A percentile compares a stretch with the other conserved stretches of the same genome.
Conservation (phyloP, 2,888 invertebrate species). For the Incurvaria masculella region DNA sequence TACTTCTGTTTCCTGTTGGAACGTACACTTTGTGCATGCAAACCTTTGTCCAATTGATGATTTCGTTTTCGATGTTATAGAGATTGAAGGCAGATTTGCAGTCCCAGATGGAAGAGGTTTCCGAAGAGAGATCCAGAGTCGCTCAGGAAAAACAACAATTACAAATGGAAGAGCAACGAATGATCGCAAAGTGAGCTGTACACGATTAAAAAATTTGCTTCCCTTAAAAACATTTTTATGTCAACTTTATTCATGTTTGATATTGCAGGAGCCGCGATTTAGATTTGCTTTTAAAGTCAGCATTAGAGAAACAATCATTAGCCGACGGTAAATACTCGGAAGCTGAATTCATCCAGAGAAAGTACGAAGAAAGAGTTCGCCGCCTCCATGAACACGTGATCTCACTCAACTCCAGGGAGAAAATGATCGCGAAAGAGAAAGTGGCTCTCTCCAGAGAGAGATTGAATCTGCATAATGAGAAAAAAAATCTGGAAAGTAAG, state of each 20-base stretch:
- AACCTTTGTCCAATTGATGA: background rate
- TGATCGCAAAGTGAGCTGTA: conserved; percentile 38
- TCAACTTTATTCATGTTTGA: too few species aligned
- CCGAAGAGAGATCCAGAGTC: conserved; percentile 38
- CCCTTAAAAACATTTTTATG: too few species aligned
- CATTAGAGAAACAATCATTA: conserved; percentile 57
- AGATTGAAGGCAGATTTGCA: conserved; percentile 44
- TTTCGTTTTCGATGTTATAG: conserved; percentile 22
- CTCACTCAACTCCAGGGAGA: conserved; percentile 53
- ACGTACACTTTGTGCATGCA: background rate
- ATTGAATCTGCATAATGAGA: conserved; percentile 50
- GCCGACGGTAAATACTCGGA: conserved; percentile 55
- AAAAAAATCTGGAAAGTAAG: conserved; percentile 42
- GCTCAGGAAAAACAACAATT: conserved; percentile 41
- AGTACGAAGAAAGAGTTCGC: conserved; percentile 55
- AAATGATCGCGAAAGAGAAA: conserved; percentile 60
- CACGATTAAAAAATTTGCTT: too few species aligned
- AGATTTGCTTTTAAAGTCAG: conserved; percentile 52
- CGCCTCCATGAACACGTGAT: conserved; percentile 56
- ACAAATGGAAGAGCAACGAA: conserved; percentile 43
- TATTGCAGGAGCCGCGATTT: conserved; percentile 41
- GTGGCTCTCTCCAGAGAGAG: conserved; percentile 57
- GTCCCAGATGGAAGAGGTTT: conserved; percentile 40
- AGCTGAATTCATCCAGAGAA: conserved; percentile 50
- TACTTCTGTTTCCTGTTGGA: background rate